Conservation (phyloP, 92 coral and sea anemone genomes). For the Zoanthus solanderi region DNA sequence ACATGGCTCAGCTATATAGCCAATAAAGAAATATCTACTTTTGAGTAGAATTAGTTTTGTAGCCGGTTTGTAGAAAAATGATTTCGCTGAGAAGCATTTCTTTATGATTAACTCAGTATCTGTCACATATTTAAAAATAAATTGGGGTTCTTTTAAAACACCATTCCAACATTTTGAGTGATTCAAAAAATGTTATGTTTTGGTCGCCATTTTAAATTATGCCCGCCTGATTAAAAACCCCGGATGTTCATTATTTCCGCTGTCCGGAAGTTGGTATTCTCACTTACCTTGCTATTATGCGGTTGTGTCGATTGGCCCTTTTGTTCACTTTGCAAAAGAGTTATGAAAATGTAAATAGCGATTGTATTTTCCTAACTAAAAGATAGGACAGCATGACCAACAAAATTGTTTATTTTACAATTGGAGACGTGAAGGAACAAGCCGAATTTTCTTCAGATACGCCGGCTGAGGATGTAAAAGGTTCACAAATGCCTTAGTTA, state of each 20-base stretch:
- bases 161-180: background rate
- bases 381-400: slow-evolving; percentile 70
- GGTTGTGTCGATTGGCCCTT: background rate
- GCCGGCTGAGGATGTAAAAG: slow-evolving; percentile 87
- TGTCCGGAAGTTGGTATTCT: slow-evolving; percentile 17
- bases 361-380: background rate
- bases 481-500: slow-evolving; percentile 32
- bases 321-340: slow-evolving; percentile 1
- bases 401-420: slow-evolving; percentile 85
- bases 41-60: background rate
- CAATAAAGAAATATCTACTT: no score
- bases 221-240: background rate
- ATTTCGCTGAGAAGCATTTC: background rate
- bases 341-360: slow-evolving; percentile 57
- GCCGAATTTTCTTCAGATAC: slow-evolving; percentile 81
- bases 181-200: background rate
- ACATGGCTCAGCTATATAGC: slow-evolving; percentile 46
- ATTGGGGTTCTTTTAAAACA: background rate
- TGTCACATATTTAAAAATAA: background rate
- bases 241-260: slow-evolving; percentile 31
- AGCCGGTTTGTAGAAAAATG: background rate
- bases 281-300: background rate
- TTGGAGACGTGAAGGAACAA: slow-evolving; percentile 83
- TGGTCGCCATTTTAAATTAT: background rate
- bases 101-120: background rate